phyloP scores from a whole-genome alignment of 2,113 vertebrate genomes.

The Scartelaos histophorus region DNA sequence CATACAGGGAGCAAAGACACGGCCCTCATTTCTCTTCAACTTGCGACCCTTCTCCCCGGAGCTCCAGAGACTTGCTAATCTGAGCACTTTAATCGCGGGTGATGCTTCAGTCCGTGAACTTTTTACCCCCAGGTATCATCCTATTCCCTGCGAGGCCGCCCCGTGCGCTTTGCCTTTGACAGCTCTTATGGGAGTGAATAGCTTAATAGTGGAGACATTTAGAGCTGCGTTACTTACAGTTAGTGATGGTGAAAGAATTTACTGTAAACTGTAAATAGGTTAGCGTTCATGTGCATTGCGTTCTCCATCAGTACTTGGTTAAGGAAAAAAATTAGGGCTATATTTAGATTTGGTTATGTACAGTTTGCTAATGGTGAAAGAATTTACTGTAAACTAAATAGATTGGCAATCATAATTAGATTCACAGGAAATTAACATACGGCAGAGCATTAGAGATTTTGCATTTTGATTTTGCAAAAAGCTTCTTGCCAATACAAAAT shows the following conservation, averaged over 20 bases:
- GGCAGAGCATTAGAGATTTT: too few relatives aligned
- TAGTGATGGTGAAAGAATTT: background rate
- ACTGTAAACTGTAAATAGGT: background rate
- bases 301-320: background rate
- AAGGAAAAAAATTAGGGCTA: background rate
- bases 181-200: constrained; percentile 31
- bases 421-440: background rate
- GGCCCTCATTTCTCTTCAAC: constrained; percentile 11
- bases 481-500: too few relatives aligned
- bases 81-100: constrained; percentile 43
- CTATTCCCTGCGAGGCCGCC: background rate
- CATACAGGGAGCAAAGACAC: constrained; percentile 31
- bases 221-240: constrained; percentile 13
- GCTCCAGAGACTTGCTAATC: constrained; percentile 32
- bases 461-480: too few relatives aligned
- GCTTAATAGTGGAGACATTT: constrained; percentile 3
- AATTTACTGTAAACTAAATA: background rate
- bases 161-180: constrained; percentile 6
- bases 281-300: background rate
- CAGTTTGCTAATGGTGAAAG: constrained; percentile 11
- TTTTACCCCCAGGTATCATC: constrained; percentile 37
- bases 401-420: background rate
- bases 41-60: constrained; percentile 8
- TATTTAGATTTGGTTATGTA: constrained; percentile 13
- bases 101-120: constrained; percentile 26